These are phyloP conservation scores for Aplochiton taeniatus DNA, from an alignment of 2,797 vertebrate species.

Conservation along the genomic window DNA sequence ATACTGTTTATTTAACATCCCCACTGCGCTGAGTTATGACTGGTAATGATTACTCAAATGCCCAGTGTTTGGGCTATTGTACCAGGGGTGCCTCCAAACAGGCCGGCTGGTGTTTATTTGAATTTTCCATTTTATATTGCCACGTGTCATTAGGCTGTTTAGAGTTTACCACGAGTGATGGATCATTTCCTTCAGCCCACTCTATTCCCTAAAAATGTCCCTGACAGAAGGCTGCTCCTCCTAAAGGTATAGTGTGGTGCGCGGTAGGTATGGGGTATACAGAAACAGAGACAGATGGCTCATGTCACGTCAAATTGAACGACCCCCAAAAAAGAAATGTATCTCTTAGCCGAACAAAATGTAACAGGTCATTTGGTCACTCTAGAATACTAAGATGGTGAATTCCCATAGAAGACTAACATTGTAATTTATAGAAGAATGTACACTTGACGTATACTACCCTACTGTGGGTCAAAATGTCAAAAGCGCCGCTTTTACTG, in stretches of 20 bases:
- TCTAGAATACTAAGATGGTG: too few relatives aligned
- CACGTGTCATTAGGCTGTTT: constrained; percentile 80
- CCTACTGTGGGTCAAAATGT: too few relatives aligned
- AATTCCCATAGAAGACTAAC: too few relatives aligned
- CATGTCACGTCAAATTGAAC: too few relatives aligned
- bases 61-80: constrained; percentile 78
- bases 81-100: constrained; percentile 79
- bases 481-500: too few relatives aligned
- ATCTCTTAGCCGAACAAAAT: too few relatives aligned
- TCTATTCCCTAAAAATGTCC: constrained; percentile 41
- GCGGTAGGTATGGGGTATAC: too few relatives aligned
- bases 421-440: too few relatives aligned
- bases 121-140: constrained; percentile 87
- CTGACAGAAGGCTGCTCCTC: constrained; percentile 35
- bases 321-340: too few relatives aligned
- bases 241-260: constrained; percentile 34
- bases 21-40: constrained; percentile 78
- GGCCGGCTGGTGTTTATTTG: constrained; percentile 81
- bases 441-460: too few relatives aligned
- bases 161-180: constrained; percentile 76
- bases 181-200: constrained; percentile 75
- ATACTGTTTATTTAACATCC: constrained; percentile 85
- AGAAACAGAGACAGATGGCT: too few relatives aligned
- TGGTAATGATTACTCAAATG: constrained; percentile 83
- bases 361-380: too few relatives aligned